These are phyloP conservation scores for Cheirogaleus major DNA, from an alignment of 2,797 vertebrate species.

Conservation along the genomic window DNA sequence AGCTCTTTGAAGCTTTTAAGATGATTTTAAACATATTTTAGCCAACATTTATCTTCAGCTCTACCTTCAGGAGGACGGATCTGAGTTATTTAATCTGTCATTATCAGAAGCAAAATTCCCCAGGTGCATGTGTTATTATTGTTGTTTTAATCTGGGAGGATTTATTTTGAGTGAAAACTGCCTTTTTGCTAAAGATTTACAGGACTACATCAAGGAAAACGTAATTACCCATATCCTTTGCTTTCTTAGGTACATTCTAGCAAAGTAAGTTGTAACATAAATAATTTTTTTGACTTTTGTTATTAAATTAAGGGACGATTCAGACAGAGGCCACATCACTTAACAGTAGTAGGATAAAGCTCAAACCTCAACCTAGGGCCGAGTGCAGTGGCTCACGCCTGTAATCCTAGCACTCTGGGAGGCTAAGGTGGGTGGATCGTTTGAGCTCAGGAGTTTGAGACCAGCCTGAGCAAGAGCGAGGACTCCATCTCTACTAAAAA, in stretches of 20 bases:
- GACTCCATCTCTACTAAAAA: too few relatives aligned
- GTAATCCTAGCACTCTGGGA: too few relatives aligned
- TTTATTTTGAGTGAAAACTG: neutral
- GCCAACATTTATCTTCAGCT: neutral
- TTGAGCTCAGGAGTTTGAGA: too few relatives aligned
- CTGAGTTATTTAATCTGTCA: neutral
- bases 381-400: too few relatives aligned
- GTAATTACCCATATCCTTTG: neutral
- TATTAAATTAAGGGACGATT: neutral
- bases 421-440: too few relatives aligned
- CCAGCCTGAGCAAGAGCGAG: too few relatives aligned
- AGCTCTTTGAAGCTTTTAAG: neutral
- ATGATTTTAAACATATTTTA: neutral
- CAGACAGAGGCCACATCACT: neutral
- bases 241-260: neutral
- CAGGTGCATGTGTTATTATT: neutral
- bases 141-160: conserved; percentile 5
- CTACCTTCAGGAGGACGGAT: neutral
- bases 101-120: neutral
- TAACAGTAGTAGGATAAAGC: neutral
- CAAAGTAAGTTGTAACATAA: neutral
- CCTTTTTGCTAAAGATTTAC: neutral
- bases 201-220: neutral
- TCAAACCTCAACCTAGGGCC: neutral
- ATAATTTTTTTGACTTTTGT: neutral